Base-by-base conservation (phyloP, 2,888 invertebrate species). In the Agapostemon virescens region DNA sequence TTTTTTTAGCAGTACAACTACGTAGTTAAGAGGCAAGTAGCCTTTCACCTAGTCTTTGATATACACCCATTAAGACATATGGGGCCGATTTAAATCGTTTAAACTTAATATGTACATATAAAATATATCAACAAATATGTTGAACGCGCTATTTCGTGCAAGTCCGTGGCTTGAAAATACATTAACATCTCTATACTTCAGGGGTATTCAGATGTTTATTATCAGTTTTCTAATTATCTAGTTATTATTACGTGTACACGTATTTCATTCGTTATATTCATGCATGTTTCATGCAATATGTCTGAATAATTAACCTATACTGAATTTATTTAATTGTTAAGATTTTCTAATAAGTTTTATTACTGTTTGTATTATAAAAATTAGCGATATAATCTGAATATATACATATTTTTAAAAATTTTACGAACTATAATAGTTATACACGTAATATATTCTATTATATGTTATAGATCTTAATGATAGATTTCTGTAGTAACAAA, bases 141-240 rank as follows among this genome's bases (percentile, higher is more conserved):
- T 82, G 30, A 83, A 79, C 80, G 85, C 88, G 61, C 85, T 87
- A 71, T 83, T 91, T 74, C 90, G 90, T 55, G 83, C 81, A 66
- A 90, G 90, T 83, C 90, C 92, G 69, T 90, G 90, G 89, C 88
- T 92, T 42, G 89, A 92, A 86, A 89, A 88, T 79, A 88, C 86
- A 77, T 77, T 92, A 42, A 89, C 88, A 61, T 90, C 90, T 75
- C 79, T 89, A 69, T 91, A 91, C 80, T 92, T 90, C 64, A 91
- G 88, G 87, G 92, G 93, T 93, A 90, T 68, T n/a, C 1, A 11
- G 26, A 55, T 73, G 73, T 75, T 88, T 49, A 49, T 71, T 55
- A 55, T 55, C 26, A 11, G 30, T 73, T 42, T 77, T 77, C 45
- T 61, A 61, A 17, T 23, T 61, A 68, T 23, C 20, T 40, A 42